Conservation (phyloP, 37 sponge, comb jelly and placozoan species). For the Oopsacas minuta region DNA sequence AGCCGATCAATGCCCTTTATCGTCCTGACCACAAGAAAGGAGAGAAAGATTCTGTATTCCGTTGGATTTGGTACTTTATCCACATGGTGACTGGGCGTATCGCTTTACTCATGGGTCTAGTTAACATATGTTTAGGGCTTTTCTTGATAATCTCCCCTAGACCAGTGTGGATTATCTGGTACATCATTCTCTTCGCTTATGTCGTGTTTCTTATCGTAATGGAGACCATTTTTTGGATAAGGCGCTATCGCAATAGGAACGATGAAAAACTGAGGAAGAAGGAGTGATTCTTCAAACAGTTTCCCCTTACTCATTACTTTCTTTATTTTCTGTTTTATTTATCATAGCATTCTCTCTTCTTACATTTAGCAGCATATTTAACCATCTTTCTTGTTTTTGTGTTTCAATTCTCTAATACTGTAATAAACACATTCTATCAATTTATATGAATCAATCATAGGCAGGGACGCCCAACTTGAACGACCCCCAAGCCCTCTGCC, state of each 20-base stretch:
- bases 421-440: too few species aligned
- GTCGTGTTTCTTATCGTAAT: constrained; percentile 33
- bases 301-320: not conserved
- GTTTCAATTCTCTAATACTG: too few species aligned
- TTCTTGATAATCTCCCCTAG: constrained; percentile 37
- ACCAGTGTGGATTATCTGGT: constrained; percentile 42
- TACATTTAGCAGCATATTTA: too few species aligned
- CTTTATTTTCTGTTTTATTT: not conserved
- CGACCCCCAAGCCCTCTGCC: too few species aligned
- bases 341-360: too few species aligned
- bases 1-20: constrained; percentile 33
- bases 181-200: constrained; percentile 27
- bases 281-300: not conserved
- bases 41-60: constrained; percentile 5
- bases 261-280: not conserved
- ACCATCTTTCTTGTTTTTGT: too few species aligned
- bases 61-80: not conserved
- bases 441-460: too few species aligned
- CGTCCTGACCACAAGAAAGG: constrained; percentile 5
- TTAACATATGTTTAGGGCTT: constrained; percentile 29
- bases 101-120: constrained; percentile 11
- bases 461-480: too few species aligned
- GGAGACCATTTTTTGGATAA: constrained; percentile 28
- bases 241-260: constrained; percentile 8
- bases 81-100: not conserved